phyloP scores from a whole-genome alignment of 2,888 invertebrate genomes.

The Cheiracanthium punctorium region DNA sequence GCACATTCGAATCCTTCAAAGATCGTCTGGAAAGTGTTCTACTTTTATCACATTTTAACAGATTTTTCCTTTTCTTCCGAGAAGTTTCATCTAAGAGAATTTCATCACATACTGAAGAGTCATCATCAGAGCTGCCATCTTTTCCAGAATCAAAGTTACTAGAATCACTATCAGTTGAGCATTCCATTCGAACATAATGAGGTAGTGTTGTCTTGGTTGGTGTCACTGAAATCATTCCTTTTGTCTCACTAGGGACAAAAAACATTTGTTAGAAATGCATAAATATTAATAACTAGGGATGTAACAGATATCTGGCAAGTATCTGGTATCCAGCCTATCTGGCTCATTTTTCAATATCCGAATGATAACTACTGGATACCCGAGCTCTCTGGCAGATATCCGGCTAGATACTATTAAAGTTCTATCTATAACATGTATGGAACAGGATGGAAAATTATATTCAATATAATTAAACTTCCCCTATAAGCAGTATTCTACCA shows the following conservation, averaged over 20 bases:
- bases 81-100: background rate
- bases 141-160: background rate
- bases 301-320: too few species aligned
- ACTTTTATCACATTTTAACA: background rate
- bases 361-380: too few species aligned
- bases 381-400: too few species aligned
- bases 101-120: conserved; percentile 12
- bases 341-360: too few species aligned
- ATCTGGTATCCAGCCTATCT: too few species aligned
- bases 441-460: too few species aligned
- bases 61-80: background rate
- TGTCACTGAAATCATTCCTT: background rate
- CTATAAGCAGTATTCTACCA: too few species aligned
- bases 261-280: background rate
- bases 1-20: background rate
- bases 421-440: too few species aligned
- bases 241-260: background rate
- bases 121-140: conserved; percentile 25
- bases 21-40: background rate
- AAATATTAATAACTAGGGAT: too few species aligned
- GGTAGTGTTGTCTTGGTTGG: background rate
- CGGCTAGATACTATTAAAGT: too few species aligned
- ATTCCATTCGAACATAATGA: background rate
- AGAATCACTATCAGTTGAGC: conserved; percentile 27
- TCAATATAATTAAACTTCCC: too few species aligned